Evolutionary conservation across 2,113 vertebrate genomes (phyloP).

Genomic region (Solea solea): DNA sequence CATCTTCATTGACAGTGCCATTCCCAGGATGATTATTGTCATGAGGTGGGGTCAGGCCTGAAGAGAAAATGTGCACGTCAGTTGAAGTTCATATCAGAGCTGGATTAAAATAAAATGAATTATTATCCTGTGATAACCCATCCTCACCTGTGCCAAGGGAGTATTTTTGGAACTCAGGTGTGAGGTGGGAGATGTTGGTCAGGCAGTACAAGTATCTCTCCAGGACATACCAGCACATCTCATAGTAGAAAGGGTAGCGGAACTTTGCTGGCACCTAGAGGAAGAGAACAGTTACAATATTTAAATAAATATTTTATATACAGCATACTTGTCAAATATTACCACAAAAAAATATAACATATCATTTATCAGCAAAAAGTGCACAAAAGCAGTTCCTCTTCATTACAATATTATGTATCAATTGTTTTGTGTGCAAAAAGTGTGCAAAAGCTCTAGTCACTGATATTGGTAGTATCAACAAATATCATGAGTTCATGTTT

Average conservation of each 20-base stretch:
- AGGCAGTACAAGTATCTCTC: slow-evolving; percentile 96
- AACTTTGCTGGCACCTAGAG: slow-evolving; percentile 95
- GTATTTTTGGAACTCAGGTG: slow-evolving; percentile 96
- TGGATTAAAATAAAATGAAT: background rate
- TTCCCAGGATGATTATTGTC: slow-evolving; percentile 46
- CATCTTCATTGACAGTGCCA: slow-evolving; percentile 60
- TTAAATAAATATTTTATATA: no score
- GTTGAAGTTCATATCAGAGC: background rate
- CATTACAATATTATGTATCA: no score
- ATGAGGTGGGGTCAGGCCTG: slow-evolving; percentile 73
- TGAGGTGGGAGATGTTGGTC: slow-evolving; percentile 92
- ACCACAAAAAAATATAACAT: background rate
- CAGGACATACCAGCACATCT: slow-evolving; percentile 99
- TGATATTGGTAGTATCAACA: no score
- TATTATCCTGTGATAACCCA: background rate
- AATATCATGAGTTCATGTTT: no score
- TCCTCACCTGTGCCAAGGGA: slow-evolving; percentile 93
- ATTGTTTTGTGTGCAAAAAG: no score
- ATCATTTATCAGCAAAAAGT: no score
- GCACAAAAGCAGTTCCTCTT: no score
- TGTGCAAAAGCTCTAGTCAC: no score
- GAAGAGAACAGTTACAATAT: background rate
- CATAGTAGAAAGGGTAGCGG: slow-evolving; percentile 97
- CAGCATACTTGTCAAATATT: no score
- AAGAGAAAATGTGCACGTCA: background rate